A percentile compares a stretch with the other conserved stretches of the same genome.
Evolutionary conservation across 1,140 invertebrate species (phyloP).

Genomic region (Tribolium madens): DNA sequence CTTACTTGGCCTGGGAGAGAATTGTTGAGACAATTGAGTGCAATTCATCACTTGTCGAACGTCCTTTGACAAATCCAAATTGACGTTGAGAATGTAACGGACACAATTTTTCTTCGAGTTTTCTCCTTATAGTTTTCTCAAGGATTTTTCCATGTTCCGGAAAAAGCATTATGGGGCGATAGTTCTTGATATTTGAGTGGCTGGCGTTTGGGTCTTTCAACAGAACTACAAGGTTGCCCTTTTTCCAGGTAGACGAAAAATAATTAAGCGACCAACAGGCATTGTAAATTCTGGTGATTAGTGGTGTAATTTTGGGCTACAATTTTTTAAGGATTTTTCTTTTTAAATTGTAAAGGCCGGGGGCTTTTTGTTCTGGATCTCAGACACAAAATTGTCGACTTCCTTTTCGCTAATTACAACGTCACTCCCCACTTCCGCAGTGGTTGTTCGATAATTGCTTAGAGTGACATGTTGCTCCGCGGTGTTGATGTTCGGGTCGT

Average conservation of each 20-base stretch:
- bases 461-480: background rate
- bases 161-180: too few relatives aligned
- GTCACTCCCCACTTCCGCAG: background rate
- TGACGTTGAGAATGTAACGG: background rate
- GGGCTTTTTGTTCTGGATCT: background rate
- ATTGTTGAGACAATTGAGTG: background rate
- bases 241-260: background rate
- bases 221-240: background rate
- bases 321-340: background rate
- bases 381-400: background rate
- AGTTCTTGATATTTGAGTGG: too few relatives aligned
- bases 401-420: background rate
- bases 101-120: too few relatives aligned
- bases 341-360: background rate
- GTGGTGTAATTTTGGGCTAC: background rate
- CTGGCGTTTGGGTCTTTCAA: background rate
- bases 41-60: slow-evolving; percentile 11
- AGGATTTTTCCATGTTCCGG: too few relatives aligned
- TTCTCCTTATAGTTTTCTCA: too few relatives aligned
- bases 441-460: background rate
- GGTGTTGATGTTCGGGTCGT: background rate
- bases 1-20: background rate
- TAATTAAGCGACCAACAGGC: background rate
- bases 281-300: background rate
- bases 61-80: slow-evolving; percentile 4